Conservation (phyloP, 2,797 vertebrate genomes). For the Schizothorax lantsangensis region DNA sequence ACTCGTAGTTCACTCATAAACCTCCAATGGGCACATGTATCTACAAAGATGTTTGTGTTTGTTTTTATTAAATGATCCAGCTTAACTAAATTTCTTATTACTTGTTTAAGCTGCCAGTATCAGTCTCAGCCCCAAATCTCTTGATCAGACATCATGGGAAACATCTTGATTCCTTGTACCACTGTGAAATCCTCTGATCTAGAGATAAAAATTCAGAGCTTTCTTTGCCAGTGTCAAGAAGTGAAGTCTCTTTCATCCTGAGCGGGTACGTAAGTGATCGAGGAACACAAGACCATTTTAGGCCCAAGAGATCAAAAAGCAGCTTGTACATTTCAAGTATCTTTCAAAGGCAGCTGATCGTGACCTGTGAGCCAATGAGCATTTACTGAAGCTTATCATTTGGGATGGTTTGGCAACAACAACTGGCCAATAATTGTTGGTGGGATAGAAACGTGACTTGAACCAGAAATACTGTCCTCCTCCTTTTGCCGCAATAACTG, state of each 20-base stretch:
- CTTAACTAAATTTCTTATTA: not conserved
- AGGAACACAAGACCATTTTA: slow-evolving; percentile 60
- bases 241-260: slow-evolving; percentile 53
- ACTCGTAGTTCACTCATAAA: not conserved
- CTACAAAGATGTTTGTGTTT: not conserved
- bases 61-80: slow-evolving; percentile 10
- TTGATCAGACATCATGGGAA: slow-evolving; percentile 44
- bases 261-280: slow-evolving; percentile 34
- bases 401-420: slow-evolving; percentile 23
- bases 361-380: slow-evolving; percentile 27
- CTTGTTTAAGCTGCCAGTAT: slow-evolving; percentile 17
- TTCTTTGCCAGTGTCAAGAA: slow-evolving; percentile 47
- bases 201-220: slow-evolving; percentile 49
- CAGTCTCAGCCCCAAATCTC: slow-evolving; percentile 18
- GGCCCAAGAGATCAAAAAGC: slow-evolving; percentile 58
- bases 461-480: slow-evolving; percentile 10
- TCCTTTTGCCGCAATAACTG: not conserved
- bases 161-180: slow-evolving; percentile 40
- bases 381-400: slow-evolving; percentile 18
- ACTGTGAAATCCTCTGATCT: slow-evolving; percentile 51
- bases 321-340: slow-evolving; percentile 55
- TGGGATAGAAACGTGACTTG: slow-evolving; percentile 28
- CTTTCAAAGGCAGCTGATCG: slow-evolving; percentile 45
- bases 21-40: not conserved
- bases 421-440: slow-evolving; percentile 26